Conservation (phyloP, 1,140 invertebrate genomes). For the Diprion similis region DNA sequence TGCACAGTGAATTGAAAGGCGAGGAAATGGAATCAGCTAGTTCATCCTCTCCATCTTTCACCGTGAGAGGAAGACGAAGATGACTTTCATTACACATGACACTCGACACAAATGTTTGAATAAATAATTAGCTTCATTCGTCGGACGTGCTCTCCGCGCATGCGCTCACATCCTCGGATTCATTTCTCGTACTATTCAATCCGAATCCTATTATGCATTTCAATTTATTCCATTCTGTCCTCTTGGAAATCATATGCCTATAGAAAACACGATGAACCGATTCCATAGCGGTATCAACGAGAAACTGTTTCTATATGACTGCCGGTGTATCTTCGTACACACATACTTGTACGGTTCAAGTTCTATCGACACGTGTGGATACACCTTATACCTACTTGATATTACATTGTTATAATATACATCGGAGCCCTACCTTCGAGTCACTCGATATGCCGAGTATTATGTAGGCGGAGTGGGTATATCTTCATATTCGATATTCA, state of each 20-base stretch:
- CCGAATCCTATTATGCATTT: neutral
- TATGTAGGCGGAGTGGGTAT: neutral
- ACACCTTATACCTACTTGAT: too few species aligned
- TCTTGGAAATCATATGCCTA: neutral
- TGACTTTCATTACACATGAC: neutral
- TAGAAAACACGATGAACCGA: too few species aligned
- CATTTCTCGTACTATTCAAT: neutral
- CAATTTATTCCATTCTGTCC: neutral
- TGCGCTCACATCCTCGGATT: neutral
- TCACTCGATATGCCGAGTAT: neutral
- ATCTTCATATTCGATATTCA: constrained; percentile 1
- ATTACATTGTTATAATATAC: too few species aligned
- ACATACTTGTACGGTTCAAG: too few species aligned
- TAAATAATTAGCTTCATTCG: neutral
- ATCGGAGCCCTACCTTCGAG: neutral
- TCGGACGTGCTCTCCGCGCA: neutral
- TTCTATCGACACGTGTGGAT: too few species aligned
- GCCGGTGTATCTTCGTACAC: too few species aligned
- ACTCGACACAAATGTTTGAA: neutral
- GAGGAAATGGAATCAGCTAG: too few species aligned
- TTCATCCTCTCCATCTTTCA: too few species aligned
- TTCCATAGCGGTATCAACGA: too few species aligned
- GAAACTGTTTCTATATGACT: too few species aligned
- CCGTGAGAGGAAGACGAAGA: too few species aligned
- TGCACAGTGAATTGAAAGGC: too few species aligned